A percentile compares a stretch with the other conserved stretches of the same genome.
These are phyloP conservation scores for Mesocricetus auratus DNA, from an alignment of 2,113 vertebrate genomes.

Conservation along the genomic window DNA sequence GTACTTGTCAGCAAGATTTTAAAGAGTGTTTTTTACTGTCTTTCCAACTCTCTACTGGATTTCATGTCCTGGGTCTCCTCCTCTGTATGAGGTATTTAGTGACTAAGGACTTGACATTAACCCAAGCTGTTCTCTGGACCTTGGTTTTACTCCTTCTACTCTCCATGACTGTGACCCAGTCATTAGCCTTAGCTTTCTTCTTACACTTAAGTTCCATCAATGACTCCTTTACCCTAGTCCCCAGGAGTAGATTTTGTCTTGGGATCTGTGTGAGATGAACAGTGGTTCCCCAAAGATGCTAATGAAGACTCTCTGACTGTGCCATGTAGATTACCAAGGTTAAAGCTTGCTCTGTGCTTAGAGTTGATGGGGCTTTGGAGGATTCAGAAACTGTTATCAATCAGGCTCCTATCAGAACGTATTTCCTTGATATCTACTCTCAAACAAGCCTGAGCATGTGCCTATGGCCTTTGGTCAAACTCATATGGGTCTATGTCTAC, in stretches of 20 bases:
- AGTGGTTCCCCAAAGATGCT: not conserved
- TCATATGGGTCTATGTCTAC: not conserved
- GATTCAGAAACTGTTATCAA: not conserved
- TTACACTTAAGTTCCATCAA: not conserved
- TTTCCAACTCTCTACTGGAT: not conserved
- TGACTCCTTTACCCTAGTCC: not conserved
- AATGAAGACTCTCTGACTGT: not conserved
- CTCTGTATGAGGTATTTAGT: not conserved
- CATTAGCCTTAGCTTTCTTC: not conserved
- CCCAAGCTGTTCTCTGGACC: not conserved
- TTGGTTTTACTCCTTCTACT: not conserved
- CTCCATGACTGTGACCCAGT: not conserved
- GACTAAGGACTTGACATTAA: not conserved
- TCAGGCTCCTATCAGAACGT: not conserved
- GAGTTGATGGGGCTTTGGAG: not conserved
- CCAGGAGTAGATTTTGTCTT: not conserved
- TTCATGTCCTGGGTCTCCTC: not conserved
- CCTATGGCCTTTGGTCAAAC: not conserved
- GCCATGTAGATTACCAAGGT: not conserved
- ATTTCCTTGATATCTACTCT: not conserved
- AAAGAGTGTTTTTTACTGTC: not conserved
- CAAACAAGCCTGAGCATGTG: not conserved
- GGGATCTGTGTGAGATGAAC: not conserved
- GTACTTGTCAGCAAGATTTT: constrained; percentile 25
- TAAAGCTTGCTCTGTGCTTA: not conserved